Percentiles rank a stretch among this genome's conserved stretches.
Evolutionary conservation across 2,888 invertebrate species (phyloP).

Genomic region (Nomada hirtipes): DNA sequence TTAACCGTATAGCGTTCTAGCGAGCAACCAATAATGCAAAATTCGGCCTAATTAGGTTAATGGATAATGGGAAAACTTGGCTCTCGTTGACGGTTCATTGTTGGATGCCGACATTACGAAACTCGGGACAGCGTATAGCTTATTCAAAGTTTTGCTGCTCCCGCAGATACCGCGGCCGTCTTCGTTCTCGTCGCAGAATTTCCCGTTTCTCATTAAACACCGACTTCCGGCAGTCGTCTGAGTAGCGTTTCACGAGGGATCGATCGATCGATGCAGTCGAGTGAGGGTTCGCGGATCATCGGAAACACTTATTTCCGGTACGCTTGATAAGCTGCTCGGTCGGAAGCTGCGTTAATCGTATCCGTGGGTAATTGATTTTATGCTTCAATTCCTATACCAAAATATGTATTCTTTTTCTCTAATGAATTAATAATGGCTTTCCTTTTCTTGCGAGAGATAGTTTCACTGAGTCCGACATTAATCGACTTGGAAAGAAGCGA

Average conservation of each 20-base stretch:
- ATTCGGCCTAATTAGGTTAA: slow-evolving; percentile 82
- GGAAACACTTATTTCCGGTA: slow-evolving; percentile 67
- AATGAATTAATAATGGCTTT: too few species aligned
- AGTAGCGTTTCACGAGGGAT: slow-evolving; percentile 22
- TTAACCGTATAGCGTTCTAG: slow-evolving; percentile 52
- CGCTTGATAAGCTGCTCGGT: slow-evolving; percentile 53
- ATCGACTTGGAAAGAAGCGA: slow-evolving; percentile 16
- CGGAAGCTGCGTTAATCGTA: slow-evolving; percentile 37
- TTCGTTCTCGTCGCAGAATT: slow-evolving; percentile 38
- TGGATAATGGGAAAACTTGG: slow-evolving; percentile 81
- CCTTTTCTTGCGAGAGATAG: too few species aligned
- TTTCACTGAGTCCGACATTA: too few species aligned
- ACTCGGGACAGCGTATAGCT: slow-evolving; percentile 70
- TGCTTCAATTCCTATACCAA: slow-evolving; percentile 43
- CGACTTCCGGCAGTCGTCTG: slow-evolving; percentile 30
- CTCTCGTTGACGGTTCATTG: slow-evolving; percentile 80
- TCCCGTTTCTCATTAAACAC: slow-evolving; percentile 60
- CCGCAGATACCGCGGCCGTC: slow-evolving; percentile 39
- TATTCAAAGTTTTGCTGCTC: slow-evolving; percentile 66
- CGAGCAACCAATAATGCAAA: slow-evolving; percentile 76
- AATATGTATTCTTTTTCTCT: not conserved
- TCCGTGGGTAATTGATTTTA: slow-evolving; percentile 64
- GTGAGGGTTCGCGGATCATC: slow-evolving; percentile 35
- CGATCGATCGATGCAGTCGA: slow-evolving; percentile 2
- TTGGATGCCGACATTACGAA: slow-evolving; percentile 68